Percentiles rank a stretch among this genome's conserved stretches.
phyloP scores from a whole-genome alignment of 1,140 invertebrate genomes.

The Aphaenogaster rudis region DNA sequence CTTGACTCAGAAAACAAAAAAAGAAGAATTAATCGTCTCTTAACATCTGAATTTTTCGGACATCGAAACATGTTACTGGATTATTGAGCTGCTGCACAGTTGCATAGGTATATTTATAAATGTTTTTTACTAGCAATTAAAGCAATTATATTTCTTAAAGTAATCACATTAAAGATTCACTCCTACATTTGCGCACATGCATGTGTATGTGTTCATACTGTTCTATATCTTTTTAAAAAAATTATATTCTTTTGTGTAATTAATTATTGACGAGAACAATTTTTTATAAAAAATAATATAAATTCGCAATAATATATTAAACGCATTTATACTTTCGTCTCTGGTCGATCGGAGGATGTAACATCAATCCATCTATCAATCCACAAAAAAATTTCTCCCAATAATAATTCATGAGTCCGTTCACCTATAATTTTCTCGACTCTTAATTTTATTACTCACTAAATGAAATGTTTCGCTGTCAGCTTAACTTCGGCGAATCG shows the following conservation, averaged over 20 bases:
- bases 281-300: neutral
- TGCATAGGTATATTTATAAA: neutral
- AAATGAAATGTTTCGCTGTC: constrained; percentile 16
- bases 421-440: neutral
- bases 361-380: constrained; percentile 3
- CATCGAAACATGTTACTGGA: neutral
- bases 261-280: neutral
- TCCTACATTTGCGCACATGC: neutral
- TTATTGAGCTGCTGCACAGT: neutral
- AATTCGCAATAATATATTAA: constrained; percentile 1
- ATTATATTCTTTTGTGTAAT: neutral
- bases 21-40: neutral
- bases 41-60: neutral
- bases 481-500: constrained; percentile 18
- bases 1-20: neutral
- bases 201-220: neutral
- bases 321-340: neutral
- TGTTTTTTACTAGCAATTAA: neutral
- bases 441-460: constrained; percentile 31
- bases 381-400: neutral
- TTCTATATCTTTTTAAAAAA: neutral
- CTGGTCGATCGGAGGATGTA: neutral
- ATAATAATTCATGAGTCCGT: constrained; percentile 17
- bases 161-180: neutral
- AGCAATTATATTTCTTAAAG: neutral